phyloP scores from a whole-genome alignment of 2,113 vertebrate genomes.

The Gila orcuttii region DNA sequence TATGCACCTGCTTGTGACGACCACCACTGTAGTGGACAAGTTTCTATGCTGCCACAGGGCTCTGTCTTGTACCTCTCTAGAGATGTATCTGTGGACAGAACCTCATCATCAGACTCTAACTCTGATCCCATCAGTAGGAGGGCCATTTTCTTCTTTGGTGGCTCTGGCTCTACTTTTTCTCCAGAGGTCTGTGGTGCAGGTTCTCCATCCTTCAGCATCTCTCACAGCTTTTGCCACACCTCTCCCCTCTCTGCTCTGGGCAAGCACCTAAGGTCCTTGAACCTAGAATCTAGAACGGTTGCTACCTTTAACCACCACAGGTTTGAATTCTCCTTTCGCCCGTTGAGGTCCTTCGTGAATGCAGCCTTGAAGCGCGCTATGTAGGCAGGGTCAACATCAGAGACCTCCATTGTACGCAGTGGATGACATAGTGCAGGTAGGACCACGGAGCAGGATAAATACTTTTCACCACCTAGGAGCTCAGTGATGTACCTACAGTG shows the following conservation, averaged over 20 bases:
- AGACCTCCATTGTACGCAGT: too few species aligned
- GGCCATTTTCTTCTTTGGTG: constrained; percentile 46
- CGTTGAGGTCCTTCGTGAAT: constrained; percentile 11
- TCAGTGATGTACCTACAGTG: constrained; percentile 20
- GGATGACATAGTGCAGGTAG: constrained; percentile 36
- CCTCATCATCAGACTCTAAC: constrained; percentile 38
- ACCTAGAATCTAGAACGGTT: constrained; percentile 35
- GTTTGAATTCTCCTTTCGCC: not conserved
- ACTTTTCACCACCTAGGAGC: constrained; percentile 24
- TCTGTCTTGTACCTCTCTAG: not conserved
- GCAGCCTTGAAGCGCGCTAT: constrained; percentile 38
- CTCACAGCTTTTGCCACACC: not conserved
- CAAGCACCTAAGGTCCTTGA: not conserved
- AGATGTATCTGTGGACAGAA: constrained; percentile 9
- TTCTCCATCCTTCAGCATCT: not conserved
- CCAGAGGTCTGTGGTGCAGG: too few species aligned
- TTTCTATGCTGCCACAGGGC: not conserved
- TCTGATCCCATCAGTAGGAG: constrained; percentile 45
- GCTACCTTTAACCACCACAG: constrained; percentile 40
- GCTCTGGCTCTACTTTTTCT: constrained; percentile 2
- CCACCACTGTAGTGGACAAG: constrained; percentile 33
- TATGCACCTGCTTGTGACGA: not conserved
- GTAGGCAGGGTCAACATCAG: not conserved
- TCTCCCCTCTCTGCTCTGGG: constrained; percentile 24
- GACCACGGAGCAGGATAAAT: not conserved